These are phyloP conservation scores for Dolichallabes microphthalmus DNA, from an alignment of 2,113 vertebrate species.

Conservation along the genomic window DNA sequence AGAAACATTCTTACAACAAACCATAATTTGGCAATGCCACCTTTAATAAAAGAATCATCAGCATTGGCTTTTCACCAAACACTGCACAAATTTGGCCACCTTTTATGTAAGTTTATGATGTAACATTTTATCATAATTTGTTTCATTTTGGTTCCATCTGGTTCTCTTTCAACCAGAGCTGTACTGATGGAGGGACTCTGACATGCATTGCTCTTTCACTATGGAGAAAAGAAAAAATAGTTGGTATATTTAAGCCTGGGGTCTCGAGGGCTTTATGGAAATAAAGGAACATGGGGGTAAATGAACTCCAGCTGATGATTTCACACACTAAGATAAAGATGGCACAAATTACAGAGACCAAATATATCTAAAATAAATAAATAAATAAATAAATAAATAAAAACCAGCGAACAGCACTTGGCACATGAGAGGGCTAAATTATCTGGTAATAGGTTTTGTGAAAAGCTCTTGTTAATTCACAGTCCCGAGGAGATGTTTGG, in stretches of 20 bases:
- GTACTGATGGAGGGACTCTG: constrained; percentile 6
- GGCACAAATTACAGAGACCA: constrained; percentile 7
- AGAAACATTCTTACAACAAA: not conserved
- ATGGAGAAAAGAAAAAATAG: not conserved
- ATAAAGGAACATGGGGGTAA: constrained; percentile 24
- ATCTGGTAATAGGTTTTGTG: not conserved
- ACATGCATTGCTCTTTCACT: constrained; percentile 19
- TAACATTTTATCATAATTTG: not conserved
- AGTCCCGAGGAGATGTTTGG: not conserved
- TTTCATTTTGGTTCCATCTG: not conserved
- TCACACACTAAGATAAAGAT: constrained; percentile 11
- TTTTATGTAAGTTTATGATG: not conserved
- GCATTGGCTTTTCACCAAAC: not conserved
- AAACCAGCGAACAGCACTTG: not conserved
- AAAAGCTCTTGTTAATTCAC: constrained; percentile 13
- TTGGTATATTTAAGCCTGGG: not conserved
- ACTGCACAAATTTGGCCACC: not conserved
- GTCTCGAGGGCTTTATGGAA: not conserved
- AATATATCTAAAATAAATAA: not conserved
- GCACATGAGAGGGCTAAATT: not conserved
- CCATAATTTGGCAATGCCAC: too few species aligned
- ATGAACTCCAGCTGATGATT: constrained; percentile 17
- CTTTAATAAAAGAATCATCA: not conserved
- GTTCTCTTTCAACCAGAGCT: constrained; percentile 27
- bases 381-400: not conserved